Evolutionary conservation across 2,888 invertebrate genomes (phyloP).

Genomic region (Conistra vaccinii): DNA sequence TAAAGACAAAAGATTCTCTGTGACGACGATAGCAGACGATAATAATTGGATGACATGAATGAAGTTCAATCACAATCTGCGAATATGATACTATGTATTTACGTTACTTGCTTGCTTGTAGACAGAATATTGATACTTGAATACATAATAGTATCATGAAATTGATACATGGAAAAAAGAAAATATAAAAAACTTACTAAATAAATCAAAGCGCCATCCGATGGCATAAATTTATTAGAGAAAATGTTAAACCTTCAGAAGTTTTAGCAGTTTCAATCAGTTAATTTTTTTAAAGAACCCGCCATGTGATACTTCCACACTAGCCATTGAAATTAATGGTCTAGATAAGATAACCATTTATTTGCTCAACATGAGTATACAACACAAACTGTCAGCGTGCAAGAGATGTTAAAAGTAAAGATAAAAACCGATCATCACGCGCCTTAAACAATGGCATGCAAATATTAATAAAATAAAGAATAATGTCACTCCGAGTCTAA

Average conservation of each 20-base stretch:
- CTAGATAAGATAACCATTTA: neutral
- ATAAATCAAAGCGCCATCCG: neutral
- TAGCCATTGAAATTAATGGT: too few species aligned
- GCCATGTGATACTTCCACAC: neutral
- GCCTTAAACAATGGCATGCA: neutral
- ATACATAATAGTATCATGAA: neutral
- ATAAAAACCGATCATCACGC: neutral
- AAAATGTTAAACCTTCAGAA: neutral
- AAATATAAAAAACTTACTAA: neutral
- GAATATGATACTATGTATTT: constrained; percentile 41
- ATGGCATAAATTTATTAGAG: neutral
- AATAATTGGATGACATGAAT: constrained; percentile 41
- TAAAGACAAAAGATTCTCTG: constrained; percentile 19
- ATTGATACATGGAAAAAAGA: neutral
- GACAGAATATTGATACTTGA: constrained; percentile 26
- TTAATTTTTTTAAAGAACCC: neutral
- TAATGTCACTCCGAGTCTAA: neutral
- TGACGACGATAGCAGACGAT: constrained; percentile 22
- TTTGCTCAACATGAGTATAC: neutral
- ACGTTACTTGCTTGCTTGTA: constrained; percentile 33
- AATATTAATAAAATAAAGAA: neutral
- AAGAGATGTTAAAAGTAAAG: neutral
- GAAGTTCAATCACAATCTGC: constrained; percentile 52
- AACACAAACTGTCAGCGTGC: neutral
- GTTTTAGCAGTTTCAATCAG: neutral